phyloP scores from a whole-genome alignment of 1,140 invertebrate species.

The Achatina immaculata region DNA sequence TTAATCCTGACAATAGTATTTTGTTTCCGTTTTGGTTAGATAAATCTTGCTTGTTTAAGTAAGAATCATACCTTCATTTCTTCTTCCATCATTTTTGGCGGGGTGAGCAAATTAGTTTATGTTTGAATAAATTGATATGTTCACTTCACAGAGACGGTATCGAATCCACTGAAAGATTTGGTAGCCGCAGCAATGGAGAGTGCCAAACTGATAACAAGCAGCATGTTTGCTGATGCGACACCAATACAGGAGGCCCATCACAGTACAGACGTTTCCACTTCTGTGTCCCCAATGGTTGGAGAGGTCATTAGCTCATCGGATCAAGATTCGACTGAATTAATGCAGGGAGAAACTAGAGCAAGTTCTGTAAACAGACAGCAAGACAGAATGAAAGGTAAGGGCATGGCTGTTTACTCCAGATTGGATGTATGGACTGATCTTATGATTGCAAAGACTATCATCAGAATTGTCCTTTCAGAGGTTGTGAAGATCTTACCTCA shows the following conservation, averaged over 20 bases:
- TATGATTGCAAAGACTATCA: too few species aligned
- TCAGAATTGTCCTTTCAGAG: too few species aligned
- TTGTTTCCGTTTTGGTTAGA: too few species aligned
- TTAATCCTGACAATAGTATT: too few species aligned
- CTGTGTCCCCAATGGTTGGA: not conserved
- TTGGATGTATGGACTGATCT: not conserved
- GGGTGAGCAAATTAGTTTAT: too few species aligned
- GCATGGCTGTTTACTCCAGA: not conserved
- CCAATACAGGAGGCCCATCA: not conserved
- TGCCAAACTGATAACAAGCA: not conserved
- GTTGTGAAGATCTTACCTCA: too few species aligned
- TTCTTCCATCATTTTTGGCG: too few species aligned
- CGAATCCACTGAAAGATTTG: not conserved
- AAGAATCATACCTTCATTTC: too few species aligned
- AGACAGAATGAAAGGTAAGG: not conserved
- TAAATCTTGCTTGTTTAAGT: too few species aligned
- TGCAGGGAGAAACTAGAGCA: not conserved
- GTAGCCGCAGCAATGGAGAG: conserved; percentile 12
- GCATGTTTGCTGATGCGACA: not conserved
- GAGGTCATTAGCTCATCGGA: not conserved
- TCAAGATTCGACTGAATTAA: not conserved
- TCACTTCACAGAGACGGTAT: not conserved
- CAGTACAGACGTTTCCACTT: not conserved
- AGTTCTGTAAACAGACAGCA: not conserved
- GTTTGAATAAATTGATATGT: too few species aligned